A percentile compares a stretch with the other conserved stretches of the same genome.
Conservation (phyloP, 2,797 vertebrate genomes). For the Xenopus petersii region DNA sequence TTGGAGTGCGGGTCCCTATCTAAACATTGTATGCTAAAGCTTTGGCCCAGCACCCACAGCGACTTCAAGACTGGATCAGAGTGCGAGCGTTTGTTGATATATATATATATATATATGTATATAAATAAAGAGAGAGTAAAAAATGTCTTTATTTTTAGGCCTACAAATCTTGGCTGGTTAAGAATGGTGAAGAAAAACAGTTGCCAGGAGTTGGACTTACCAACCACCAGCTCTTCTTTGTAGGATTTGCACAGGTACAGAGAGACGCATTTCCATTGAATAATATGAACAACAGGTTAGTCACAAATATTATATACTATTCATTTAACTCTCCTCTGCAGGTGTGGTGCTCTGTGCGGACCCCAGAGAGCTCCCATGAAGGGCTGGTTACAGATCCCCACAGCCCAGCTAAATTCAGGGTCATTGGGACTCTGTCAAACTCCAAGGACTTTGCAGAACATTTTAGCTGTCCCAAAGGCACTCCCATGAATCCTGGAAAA, state of each 20-base stretch:
- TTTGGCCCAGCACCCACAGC: too few relatives aligned
- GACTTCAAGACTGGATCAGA: too few relatives aligned
- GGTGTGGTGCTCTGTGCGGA: constrained; percentile 96
- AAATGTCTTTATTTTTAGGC: constrained; percentile 66
- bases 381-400: constrained; percentile 94
- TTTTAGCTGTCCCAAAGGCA: constrained; percentile 81
- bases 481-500: constrained; percentile 88
- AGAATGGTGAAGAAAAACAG: constrained; percentile 81
- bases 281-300: background rate
- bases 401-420: constrained; percentile 89
- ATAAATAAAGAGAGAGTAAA: too few relatives aligned
- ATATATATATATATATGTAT: too few relatives aligned
- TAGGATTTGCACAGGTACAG: constrained; percentile 92
- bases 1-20: too few relatives aligned
- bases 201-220: constrained; percentile 89
- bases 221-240: constrained; percentile 94
- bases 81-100: too few relatives aligned
- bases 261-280: background rate
- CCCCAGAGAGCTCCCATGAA: constrained; percentile 93
- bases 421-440: constrained; percentile 93
- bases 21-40: too few relatives aligned
- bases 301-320: too few relatives aligned
- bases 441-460: constrained; percentile 88
- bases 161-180: constrained; percentile 82
- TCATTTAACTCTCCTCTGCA: constrained; percentile 56